Evolutionary conservation across 2,888 invertebrate species (phyloP).

Genomic region (Amiota communis): DNA sequence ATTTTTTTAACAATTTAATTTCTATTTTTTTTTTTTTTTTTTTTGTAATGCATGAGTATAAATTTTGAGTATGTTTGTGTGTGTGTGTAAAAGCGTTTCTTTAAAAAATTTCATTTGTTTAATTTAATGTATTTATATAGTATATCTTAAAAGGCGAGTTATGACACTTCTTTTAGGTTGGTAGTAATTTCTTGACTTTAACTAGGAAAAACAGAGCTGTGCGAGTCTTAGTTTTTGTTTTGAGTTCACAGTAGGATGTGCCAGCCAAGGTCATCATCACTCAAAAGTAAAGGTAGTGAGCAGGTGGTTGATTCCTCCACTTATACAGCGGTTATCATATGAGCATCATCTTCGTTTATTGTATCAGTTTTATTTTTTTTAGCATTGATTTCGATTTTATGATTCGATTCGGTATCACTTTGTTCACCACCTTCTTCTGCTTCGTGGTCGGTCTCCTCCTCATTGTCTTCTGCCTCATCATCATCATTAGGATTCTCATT

Average conservation of each 20-base stretch:
- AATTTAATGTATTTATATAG: not conserved
- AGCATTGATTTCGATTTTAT: conserved; percentile 54
- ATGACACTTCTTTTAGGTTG: not conserved
- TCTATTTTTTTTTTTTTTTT: conserved; percentile 27
- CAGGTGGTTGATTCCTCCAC: too few species aligned
- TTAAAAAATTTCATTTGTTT: not conserved
- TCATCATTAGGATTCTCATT: not conserved
- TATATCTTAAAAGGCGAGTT: not conserved
- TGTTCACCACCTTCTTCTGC: conserved; percentile 48
- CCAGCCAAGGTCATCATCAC: not conserved
- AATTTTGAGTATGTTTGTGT: conserved; percentile 1
- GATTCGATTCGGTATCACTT: conserved; percentile 56
- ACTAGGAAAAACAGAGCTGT: not conserved
- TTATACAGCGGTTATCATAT: conserved; percentile 67
- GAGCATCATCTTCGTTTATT: conserved; percentile 63
- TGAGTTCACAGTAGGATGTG: not conserved
- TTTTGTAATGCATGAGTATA: conserved; percentile 19
- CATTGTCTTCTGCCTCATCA: conserved; percentile 39
- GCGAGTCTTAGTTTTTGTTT: not conserved
- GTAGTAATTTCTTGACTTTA: not conserved
- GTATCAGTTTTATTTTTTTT: conserved; percentile 47
- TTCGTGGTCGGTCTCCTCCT: conserved; percentile 44
- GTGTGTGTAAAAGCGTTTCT: conserved; percentile 7
- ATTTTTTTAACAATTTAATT: conserved; percentile 46
- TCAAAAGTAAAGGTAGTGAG: too few species aligned